phyloP scores from a whole-genome alignment of 2,888 invertebrate species.

The Bembecia ichneumoniformis region DNA sequence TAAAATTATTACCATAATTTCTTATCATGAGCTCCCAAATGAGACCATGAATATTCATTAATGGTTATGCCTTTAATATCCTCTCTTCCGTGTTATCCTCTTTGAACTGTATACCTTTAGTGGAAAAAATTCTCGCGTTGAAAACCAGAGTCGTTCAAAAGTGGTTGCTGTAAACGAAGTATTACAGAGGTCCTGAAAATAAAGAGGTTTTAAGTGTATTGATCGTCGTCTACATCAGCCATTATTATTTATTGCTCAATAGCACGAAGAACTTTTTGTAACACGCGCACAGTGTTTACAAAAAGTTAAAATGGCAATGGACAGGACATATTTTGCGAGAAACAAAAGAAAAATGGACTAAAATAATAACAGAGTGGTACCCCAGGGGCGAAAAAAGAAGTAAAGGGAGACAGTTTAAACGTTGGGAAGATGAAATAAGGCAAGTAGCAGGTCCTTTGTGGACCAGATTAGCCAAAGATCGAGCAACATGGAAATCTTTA shows the following conservation, averaged over 20 bases:
- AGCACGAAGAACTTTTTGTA: conserved; percentile 39
- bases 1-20: conserved; percentile 62
- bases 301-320: too few relatives aligned
- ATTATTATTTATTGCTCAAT: conserved; percentile 48
- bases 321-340: too few relatives aligned
- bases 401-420: too few relatives aligned
- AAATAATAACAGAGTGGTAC: too few relatives aligned
- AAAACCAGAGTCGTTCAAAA: neutral
- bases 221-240: conserved; percentile 35
- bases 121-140: neutral
- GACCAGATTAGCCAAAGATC: too few relatives aligned
- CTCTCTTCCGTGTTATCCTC: conserved; percentile 14
- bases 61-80: conserved; percentile 30
- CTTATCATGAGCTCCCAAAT: conserved; percentile 49
- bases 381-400: too few relatives aligned
- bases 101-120: neutral
- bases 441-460: too few relatives aligned
- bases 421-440: too few relatives aligned
- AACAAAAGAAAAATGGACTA: too few relatives aligned
- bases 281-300: too few relatives aligned
- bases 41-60: conserved; percentile 49
- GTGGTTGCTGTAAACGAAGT: neutral
- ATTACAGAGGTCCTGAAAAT: neutral
- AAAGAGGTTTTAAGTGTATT: conserved; percentile 15
- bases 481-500: too few relatives aligned